Evolutionary conservation across 2,113 vertebrate species (phyloP), one percentile per base, ranked within the genome.

Genomic region (Perca schrenkii): DNA sequence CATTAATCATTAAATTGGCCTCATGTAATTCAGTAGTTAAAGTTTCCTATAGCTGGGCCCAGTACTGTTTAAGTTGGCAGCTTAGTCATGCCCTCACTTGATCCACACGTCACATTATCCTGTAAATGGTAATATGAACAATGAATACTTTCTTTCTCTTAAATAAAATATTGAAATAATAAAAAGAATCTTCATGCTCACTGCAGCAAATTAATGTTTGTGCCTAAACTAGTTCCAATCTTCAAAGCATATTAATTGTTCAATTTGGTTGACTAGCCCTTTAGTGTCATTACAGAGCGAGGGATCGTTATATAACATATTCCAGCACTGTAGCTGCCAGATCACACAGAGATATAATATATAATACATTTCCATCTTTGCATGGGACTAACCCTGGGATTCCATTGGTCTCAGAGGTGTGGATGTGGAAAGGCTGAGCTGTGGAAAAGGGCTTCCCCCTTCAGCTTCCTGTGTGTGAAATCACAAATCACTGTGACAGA

Each of bases 401-500:
- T 93, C 83, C 88, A 79, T 61, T 21, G 87, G 88, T 68, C 75
- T 83, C 46, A 34, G 80, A 52, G 70, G 70, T 49, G 46, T 75
- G 66, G 67, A 76, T 64, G 78, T 86, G 75, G 85, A 36, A 64
- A 73, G 62, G 43, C 28, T 64, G 76, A 72, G 36, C 52, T 40
- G 56, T 85, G 84, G 85, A 91, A 91, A 89, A 90, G 85, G 91
- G 86, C 72, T 91, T 88, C 75, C 91, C 89, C 65, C 8, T 64
- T 25, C 13, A 49, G 34, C 43, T 60, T 68, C 40, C 2, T 46
- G 62, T 75, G 80, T 78, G 70, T 72, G 60, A 84, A 85, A 80
- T 91, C 74, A 84, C 78, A 88, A 90, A 90, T 86, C 49, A 83
- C 84, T 57, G 62, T 66, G 77, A 86, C 80, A 76, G 77, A 71